Conservation (phyloP, 2,888 invertebrate genomes). For the Drosophila cognata region DNA sequence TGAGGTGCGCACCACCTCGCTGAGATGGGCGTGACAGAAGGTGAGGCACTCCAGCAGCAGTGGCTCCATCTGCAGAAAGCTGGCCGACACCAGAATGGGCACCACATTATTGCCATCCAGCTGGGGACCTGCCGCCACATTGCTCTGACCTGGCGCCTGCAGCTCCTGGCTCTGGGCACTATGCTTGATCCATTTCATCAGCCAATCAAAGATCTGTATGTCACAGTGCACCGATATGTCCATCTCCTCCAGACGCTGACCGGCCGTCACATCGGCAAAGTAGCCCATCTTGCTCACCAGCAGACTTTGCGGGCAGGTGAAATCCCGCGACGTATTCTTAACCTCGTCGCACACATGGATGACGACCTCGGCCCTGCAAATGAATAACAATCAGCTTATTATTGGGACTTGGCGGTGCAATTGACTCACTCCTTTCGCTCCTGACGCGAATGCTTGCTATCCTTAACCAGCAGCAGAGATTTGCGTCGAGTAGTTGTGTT, state of each 20-base stretch:
- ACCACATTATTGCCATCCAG: conserved; percentile 94
- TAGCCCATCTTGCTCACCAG: conserved; percentile 97
- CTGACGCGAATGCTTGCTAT: conserved; percentile 57
- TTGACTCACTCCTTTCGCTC: conserved; percentile 68
- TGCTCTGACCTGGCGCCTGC: conserved; percentile 51
- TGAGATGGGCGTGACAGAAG: conserved; percentile 94
- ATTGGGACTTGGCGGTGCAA: neutral
- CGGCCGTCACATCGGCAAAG: conserved; percentile 95
- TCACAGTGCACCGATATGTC: conserved; percentile 99
- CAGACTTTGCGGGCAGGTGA: conserved; percentile 93
- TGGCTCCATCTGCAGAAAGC: conserved; percentile 96
- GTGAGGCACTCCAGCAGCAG: conserved; percentile 93
- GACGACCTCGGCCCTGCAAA: conserved; percentile 91
- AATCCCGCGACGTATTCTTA: conserved; percentile 94
- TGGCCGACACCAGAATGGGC: conserved; percentile 96
- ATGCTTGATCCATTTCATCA: conserved; percentile 97
- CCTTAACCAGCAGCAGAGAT: conserved; percentile 65
- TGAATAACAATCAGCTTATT: neutral
- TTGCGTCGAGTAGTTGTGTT: conserved; percentile 51
- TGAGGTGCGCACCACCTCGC: conserved; percentile 93
- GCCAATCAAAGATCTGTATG: conserved; percentile 97
- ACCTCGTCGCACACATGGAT: conserved; percentile 98
- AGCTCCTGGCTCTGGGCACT: conserved; percentile 84
- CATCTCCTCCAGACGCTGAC: conserved; percentile 94
- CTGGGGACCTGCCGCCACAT: conserved; percentile 85